Base-by-base conservation (phyloP, 1,140 invertebrate species). In the Littorina saxatilis region DNA sequence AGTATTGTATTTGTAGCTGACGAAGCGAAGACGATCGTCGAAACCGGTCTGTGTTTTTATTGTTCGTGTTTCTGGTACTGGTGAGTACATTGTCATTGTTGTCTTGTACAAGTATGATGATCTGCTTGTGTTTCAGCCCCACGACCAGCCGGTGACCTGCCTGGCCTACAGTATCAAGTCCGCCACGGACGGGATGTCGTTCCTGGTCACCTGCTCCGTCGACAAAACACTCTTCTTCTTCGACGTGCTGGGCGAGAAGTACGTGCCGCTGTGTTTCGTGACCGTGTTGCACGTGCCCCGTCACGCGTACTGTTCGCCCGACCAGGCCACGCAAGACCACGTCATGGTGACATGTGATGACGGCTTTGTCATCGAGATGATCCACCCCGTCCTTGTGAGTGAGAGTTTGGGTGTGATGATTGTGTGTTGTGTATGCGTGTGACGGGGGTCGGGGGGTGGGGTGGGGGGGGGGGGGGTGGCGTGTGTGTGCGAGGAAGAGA, bases 171-270 rank as follows among this genome's bases (percentile, higher is more conserved):
- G 55, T 37, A 1, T 29, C 5, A 55, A 2, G 0, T 35, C 3
- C 4, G 23, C 61, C n/a, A 7, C 29, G 27, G 7, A 32, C 23
- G 29, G 4, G 0, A 23, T 2, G 15, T 39, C 32, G 32, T 23
- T 11, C 43, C 50, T 76, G 29, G 74, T 50, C 55, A 78, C 76
- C 58, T 78, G 55, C 58, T 61, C 55, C 35, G 76, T 63, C 2
- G 76, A 78, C 76, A 4, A 78, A 58, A 78, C 76, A 0, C 0
- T 78, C 35, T 78, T 78, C 58, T 40, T 78, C 35, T 78, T 78
- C 37, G 15, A 40, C 55, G 76, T 78, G n/a, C 17, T 50, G 23
- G 9, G 23, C 15, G 1, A 0, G 35, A 0, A 63, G 0, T 78
- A 78, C 76, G 2, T 27, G 1, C 76, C 76, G 1, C 27, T 43